Percentiles rank a stretch among this genome's conserved stretches.
These are phyloP conservation scores for Sphaeramia orbicularis DNA, from an alignment of 2,797 vertebrate genomes.

Conservation along the genomic window DNA sequence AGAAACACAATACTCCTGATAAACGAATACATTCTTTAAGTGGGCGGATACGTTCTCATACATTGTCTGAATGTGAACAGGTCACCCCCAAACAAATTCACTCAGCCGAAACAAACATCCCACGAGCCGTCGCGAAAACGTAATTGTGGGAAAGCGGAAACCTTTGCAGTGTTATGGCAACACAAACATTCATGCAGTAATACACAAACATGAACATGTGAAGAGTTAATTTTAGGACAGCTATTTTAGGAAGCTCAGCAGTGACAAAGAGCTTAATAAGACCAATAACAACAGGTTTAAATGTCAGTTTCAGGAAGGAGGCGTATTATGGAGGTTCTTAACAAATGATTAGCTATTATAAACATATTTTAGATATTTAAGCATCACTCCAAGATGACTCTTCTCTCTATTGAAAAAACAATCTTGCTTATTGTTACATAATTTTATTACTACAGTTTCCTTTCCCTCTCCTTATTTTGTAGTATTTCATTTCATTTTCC, in stretches of 20 bases:
- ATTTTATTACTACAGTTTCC: too few relatives aligned
- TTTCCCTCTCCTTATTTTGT: too few relatives aligned
- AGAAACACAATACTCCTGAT: slow-evolving; percentile 31
- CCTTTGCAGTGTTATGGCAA: slow-evolving; percentile 23
- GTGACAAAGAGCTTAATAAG: slow-evolving; percentile 6
- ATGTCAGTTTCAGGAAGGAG: slow-evolving; percentile 1
- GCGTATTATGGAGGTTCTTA: not conserved
- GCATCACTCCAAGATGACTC: too few relatives aligned
- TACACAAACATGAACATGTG: not conserved
- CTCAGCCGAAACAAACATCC: slow-evolving; percentile 39
- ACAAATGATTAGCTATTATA: too few relatives aligned
- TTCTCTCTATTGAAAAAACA: too few relatives aligned
- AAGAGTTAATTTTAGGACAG: slow-evolving; percentile 10
- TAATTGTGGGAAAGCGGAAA: slow-evolving; percentile 26
- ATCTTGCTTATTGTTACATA: too few relatives aligned
- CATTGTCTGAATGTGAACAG: slow-evolving; percentile 43
- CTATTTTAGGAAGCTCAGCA: slow-evolving; percentile 13
- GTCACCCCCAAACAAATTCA: slow-evolving; percentile 48
- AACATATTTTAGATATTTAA: too few relatives aligned
- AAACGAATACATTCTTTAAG: slow-evolving; percentile 37
- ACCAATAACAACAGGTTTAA: slow-evolving; percentile 18
- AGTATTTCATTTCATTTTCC: too few relatives aligned
- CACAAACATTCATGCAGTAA: not conserved
- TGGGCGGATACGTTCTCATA: slow-evolving; percentile 37
- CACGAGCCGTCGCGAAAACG: slow-evolving; percentile 29